phyloP scores from a whole-genome alignment of 1,140 invertebrate genomes.

The Drosophila nannoptera region DNA sequence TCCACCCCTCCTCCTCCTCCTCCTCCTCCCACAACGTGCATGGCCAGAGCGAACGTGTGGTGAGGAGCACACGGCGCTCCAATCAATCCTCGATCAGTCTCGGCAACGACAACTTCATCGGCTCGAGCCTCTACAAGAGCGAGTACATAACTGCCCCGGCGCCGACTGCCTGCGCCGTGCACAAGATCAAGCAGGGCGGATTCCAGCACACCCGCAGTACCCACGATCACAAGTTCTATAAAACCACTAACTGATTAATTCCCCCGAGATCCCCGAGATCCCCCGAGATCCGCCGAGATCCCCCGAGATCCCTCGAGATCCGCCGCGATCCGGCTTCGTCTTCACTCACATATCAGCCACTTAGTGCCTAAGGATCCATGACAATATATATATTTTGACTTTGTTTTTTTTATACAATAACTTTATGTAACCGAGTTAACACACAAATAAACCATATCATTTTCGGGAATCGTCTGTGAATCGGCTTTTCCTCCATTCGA shows the following conservation, averaged over 20 bases:
- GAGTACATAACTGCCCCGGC: slow-evolving; percentile 85
- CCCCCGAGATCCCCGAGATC: too few species aligned
- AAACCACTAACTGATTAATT: slow-evolving; percentile 80
- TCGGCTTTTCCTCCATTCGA: not conserved
- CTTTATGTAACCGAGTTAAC: slow-evolving; percentile 45
- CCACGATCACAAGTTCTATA: slow-evolving; percentile 90
- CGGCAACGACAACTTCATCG: slow-evolving; percentile 82
- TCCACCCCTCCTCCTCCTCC: slow-evolving; percentile 50
- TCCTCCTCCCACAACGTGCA: slow-evolving; percentile 49
- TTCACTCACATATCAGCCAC: slow-evolving; percentile 28
- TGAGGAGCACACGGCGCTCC: slow-evolving; percentile 81
- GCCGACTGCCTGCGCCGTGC: slow-evolving; percentile 88
- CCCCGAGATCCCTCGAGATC: too few species aligned
- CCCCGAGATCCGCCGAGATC: too few species aligned
- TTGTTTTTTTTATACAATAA: slow-evolving; percentile 52
- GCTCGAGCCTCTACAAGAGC: slow-evolving; percentile 86
- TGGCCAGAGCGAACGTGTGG: slow-evolving; percentile 77
- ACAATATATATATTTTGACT: slow-evolving; percentile 51
- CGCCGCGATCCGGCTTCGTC: slow-evolving; percentile 5
- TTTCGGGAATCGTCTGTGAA: slow-evolving; percentile 14
- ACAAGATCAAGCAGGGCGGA: slow-evolving; percentile 86
- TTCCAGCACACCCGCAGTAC: slow-evolving; percentile 91
- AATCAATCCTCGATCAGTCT: slow-evolving; percentile 87
- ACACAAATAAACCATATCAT: slow-evolving; percentile 35
- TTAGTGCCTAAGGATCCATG: slow-evolving; percentile 59